Evolutionary conservation across 2,113 vertebrate species (phyloP).

Genomic region (Heptranchias perlo): DNA sequence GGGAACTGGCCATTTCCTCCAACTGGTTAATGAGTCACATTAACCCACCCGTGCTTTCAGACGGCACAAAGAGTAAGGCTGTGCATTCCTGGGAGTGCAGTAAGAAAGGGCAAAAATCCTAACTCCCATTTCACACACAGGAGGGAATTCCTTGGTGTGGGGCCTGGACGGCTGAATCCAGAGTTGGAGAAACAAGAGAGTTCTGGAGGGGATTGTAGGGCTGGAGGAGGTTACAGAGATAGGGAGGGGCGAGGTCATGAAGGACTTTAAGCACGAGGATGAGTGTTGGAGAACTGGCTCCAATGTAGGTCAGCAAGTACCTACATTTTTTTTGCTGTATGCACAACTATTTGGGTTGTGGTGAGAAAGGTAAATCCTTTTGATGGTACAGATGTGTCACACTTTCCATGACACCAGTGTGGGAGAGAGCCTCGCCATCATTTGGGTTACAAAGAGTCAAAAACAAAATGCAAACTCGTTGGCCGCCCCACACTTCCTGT

Average conservation of each 20-base stretch:
- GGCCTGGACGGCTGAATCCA: background rate
- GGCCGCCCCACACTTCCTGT: background rate
- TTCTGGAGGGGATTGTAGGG: background rate
- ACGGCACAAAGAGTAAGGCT: too few relatives aligned
- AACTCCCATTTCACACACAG: background rate
- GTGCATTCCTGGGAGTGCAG: background rate
- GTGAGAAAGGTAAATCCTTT: background rate
- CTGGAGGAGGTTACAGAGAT: background rate
- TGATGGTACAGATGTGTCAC: too few relatives aligned
- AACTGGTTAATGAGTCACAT: background rate
- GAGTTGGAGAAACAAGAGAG: background rate
- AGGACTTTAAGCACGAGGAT: background rate
- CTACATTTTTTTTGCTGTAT: background rate
- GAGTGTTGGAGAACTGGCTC: background rate
- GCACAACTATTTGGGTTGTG: background rate
- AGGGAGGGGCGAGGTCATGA: background rate
- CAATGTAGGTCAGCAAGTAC: background rate
- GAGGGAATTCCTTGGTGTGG: background rate
- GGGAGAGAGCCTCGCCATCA: background rate
- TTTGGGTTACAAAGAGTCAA: background rate
- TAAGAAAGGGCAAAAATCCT: background rate
- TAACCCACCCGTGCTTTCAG: background rate
- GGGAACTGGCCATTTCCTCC: too few relatives aligned
- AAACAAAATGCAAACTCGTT: background rate
- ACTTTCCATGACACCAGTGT: background rate